Evolutionary conservation across 1,140 invertebrate species (phyloP).

Genomic region (Ceratina japonica): DNA sequence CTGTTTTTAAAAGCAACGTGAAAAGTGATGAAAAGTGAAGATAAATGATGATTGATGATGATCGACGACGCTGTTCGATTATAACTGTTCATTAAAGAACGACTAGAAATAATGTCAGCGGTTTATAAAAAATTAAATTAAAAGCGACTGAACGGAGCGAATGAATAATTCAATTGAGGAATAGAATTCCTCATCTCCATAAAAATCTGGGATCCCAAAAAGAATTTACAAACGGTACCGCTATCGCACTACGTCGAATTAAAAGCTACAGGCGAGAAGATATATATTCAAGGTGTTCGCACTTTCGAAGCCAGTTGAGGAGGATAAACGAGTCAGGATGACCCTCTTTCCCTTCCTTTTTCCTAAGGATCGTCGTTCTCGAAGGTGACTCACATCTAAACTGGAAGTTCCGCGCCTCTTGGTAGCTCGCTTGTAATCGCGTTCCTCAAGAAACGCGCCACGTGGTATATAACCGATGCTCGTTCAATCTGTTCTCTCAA

Average conservation of each 20-base stretch:
- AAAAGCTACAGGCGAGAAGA: not conserved
- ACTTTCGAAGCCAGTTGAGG: conserved; percentile 9
- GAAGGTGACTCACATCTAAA: conserved; percentile 49
- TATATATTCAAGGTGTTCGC: not conserved
- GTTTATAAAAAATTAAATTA: no score
- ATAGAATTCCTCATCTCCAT: no score
- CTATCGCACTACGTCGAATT: not conserved
- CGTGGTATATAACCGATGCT: conserved; percentile 71
- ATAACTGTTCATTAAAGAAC: no score
- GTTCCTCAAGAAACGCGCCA: conserved; percentile 63
- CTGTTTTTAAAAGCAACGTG: no score
- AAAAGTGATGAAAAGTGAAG: not conserved
- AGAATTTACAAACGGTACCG: conserved; percentile 14
- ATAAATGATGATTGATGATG: not conserved
- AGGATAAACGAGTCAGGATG: conserved; percentile 10
- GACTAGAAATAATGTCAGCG: no score
- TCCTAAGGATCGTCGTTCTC: not conserved
- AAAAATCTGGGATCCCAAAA: no score
- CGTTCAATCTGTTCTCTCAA: conserved; percentile 65
- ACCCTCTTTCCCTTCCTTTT: conserved; percentile 26
- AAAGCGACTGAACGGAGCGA: no score
- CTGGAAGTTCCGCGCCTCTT: conserved; percentile 46
- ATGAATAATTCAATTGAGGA: no score
- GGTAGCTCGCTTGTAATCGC: conserved; percentile 61
- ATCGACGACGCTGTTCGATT: no score